A percentile compares a stretch with the other conserved stretches of the same genome.
Evolutionary conservation across 2,113 vertebrate species (phyloP).

Genomic region (Tinamus guttatus): DNA sequence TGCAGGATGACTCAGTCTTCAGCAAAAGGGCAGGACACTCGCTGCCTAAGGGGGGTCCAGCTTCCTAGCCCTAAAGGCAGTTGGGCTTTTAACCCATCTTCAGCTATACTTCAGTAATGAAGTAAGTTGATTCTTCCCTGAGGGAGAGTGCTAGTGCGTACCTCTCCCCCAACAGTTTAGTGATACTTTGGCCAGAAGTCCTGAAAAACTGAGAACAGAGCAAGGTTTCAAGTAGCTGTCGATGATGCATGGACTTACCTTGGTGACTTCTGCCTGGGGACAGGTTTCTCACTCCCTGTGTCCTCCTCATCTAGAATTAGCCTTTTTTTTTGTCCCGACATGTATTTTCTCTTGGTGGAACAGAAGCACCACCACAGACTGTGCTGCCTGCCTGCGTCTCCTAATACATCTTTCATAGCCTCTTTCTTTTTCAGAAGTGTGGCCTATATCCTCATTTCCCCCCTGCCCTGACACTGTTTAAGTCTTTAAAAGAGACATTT

Average conservation of each 20-base stretch:
- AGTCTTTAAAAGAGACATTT: not conserved
- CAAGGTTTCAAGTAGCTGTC: not conserved
- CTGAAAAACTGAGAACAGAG: not conserved
- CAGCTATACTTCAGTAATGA: not conserved
- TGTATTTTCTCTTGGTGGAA: not conserved
- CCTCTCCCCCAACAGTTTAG: not conserved
- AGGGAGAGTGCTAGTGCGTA: not conserved
- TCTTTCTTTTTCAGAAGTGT: conserved; percentile 37
- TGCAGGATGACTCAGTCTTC: conserved; percentile 46
- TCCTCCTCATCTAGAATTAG: not conserved
- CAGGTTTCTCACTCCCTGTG: not conserved
- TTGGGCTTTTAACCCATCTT: conserved; percentile 8
- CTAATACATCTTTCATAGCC: not conserved
- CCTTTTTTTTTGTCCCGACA: conserved; percentile 16
- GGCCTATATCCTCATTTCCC: conserved; percentile 46
- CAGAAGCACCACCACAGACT: not conserved
- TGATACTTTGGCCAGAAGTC: not conserved
- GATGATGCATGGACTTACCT: accelerated
- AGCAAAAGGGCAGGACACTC: not conserved
- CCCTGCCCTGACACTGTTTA: not conserved
- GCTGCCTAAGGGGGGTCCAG: not conserved
- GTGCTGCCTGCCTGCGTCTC: not conserved
- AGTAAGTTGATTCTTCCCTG: not conserved
- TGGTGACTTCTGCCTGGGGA: not conserved
- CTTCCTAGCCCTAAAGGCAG: not conserved